Evolutionary conservation across 2,888 invertebrate genomes (phyloP).

Genomic region (Callyntrura guangdongensis): DNA sequence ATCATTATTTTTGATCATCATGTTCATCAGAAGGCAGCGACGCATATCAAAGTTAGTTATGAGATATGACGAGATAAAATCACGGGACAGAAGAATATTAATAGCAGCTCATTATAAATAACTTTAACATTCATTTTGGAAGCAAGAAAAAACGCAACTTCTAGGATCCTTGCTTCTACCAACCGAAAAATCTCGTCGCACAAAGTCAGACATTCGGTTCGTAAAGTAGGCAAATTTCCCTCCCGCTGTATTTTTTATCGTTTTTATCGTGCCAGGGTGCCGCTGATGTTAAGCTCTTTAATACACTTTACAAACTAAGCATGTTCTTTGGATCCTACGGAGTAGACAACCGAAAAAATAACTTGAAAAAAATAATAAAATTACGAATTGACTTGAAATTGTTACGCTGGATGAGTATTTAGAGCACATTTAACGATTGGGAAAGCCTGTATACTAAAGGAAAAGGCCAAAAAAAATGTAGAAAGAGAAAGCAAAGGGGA

Average conservation of each 20-base stretch:
- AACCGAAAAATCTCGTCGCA: not conserved
- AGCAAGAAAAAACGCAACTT: not conserved
- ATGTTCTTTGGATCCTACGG: not conserved
- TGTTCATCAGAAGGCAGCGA: conserved; percentile 45
- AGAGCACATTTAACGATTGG: not conserved
- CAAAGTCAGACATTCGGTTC: not conserved
- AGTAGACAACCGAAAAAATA: too few relatives aligned
- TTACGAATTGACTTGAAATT: too few relatives aligned
- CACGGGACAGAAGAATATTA: conserved; percentile 60
- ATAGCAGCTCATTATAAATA: conserved; percentile 71
- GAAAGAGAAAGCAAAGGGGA: conserved; percentile 22
- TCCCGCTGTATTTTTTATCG: too few relatives aligned
- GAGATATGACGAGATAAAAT: conserved; percentile 26
- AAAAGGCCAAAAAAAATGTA: not conserved
- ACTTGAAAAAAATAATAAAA: too few relatives aligned
- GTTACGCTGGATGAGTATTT: not conserved
- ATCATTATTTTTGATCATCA: conserved; percentile 18
- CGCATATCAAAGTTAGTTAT: conserved; percentile 49
- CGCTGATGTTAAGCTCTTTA: too few relatives aligned
- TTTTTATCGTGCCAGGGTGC: too few relatives aligned
- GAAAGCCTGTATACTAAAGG: not conserved
- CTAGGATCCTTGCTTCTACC: not conserved
- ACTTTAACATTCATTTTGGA: conserved; percentile 18
- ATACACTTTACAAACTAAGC: not conserved
- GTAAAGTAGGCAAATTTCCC: not conserved